Base-by-base conservation (phyloP, 2,888 invertebrate species). In the Teleogryllus oceanicus region DNA sequence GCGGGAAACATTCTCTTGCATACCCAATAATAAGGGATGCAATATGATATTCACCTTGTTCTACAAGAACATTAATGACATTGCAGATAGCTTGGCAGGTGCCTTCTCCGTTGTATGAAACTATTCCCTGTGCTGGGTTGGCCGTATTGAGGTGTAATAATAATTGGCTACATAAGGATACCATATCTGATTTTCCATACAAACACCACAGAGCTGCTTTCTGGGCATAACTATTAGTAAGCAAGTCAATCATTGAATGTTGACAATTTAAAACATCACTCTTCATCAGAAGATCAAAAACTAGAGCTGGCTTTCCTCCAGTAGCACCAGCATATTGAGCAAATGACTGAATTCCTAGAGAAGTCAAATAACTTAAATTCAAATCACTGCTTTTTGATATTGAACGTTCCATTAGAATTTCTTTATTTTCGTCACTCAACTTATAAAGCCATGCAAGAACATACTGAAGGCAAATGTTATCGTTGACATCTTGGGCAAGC, bases 141-240 rank as follows among this genome's bases (percentile, higher is more conserved):
- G 84, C 82, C 11, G 93, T 92, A 85, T 95, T 94, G 24, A 94
- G 89, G 84, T 94, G 92, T 0, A 97, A 88, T 74, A 96, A 87
- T 18, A 96, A 87, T 86, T 96, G 96, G 78, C 94, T 92, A 86
- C 92, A 93, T 62, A 96, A 88, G 0, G 93, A 93, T 0, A 94
- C 92, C 91, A 96, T 93, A 86, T 95, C 94, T 1, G 93, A 92
- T 86, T 95, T 94, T 1, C 97, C 97, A 86, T 96, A 97, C 80
- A 95, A 90, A 18, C 93, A 90, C 97, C 97, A 97, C 13, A 97
- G 88, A 0, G 95, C 94, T 1, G 96, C 92, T 83, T 94, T 93
- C 87, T 96, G 93, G 0, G 94, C 92, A 83, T 94, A 90, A 37
- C 94, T 94, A 82, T 93, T 93, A 83, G 94, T 92, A 82, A 94